These are phyloP conservation scores for Pandemis cinnamomeana DNA, from an alignment of 2,888 invertebrate species.

Conservation along the genomic window DNA sequence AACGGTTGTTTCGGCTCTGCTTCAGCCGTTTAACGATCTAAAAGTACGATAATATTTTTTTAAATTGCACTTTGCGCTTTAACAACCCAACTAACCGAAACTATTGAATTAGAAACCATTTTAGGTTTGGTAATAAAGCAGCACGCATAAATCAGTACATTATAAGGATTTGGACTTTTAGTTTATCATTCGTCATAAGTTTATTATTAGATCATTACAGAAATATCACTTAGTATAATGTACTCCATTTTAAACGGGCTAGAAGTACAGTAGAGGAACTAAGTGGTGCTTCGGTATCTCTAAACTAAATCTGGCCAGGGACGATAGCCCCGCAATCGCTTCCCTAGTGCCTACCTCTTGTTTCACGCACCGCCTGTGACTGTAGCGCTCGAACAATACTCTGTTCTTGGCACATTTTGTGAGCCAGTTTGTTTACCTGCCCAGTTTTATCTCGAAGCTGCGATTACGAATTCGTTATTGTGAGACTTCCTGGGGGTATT, in stretches of 20 bases:
- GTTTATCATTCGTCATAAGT: not conserved
- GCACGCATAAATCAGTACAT: not conserved
- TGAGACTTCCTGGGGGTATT: constrained; percentile 9
- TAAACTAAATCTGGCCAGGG: constrained; percentile 68
- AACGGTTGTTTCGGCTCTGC: constrained; percentile 36
- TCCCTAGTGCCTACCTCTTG: constrained; percentile 62
- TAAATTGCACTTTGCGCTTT: constrained; percentile 22
- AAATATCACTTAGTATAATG: not conserved
- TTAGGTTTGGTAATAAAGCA: not conserved
- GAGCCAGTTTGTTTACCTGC: constrained; percentile 39
- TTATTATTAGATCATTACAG: no score
- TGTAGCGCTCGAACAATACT: constrained; percentile 56
- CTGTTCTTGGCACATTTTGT: constrained; percentile 47
- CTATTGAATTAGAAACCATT: not conserved
- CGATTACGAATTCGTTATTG: constrained; percentile 26
- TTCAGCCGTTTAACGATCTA: constrained; percentile 31
- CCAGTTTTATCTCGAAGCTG: constrained; percentile 28
- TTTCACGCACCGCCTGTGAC: constrained; percentile 71
- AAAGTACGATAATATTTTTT: constrained; percentile 28
- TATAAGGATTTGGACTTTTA: not conserved
- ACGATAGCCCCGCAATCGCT: constrained; percentile 66
- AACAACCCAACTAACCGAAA: constrained; percentile 13
- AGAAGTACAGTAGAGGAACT: constrained; percentile 52
- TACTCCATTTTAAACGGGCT: not conserved
- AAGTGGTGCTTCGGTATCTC: constrained; percentile 63